Evolutionary conservation across 2,888 invertebrate species (phyloP), one percentile per base, ranked within the genome.

Genomic region (Netelia melanura): DNA sequence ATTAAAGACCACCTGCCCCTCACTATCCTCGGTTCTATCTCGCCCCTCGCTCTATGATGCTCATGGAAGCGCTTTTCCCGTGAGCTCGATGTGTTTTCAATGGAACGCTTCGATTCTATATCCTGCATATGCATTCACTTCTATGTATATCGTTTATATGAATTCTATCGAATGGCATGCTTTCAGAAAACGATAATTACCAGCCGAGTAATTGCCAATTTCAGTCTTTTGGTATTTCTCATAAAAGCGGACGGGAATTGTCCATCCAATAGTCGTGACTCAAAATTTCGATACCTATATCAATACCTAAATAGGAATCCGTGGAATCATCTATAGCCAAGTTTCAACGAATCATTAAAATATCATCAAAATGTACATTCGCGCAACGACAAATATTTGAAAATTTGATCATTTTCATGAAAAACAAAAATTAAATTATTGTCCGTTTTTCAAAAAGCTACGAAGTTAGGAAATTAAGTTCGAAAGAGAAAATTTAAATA

Each of bases 111-210:
- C 17, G 25, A 62, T 74, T 21, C 25, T 62, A 17, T 43, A 74
- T 25, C n/a, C 23, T 23, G 10, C 52, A n/a, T 14, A 25, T 23
- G 14, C n/a, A 48, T 30, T 30, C 44, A 25, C 11, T 30, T 11
- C 5, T n/a, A 52, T 52, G 52, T 67, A 62, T 25, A 44, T 14
- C 3, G n/a, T 44, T 48, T 48, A 44, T 58, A 67, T 67, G 62
- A 71, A 30, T 43, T 67, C 30, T 17, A 70, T 44, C 38, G 9
- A 78, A 81, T 81, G 88, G 87, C 87, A 90, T 88, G 87, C 83
- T 88, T 87, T 88, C 84, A 88, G 88, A 38, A 38, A 68, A 48
- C 77, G 85, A 89, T 89, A 89, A 90, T 90, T 89, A 86, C 86
- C 82, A 78, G 72, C 68, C 87, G 83, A 86, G 89, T 86, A 71